A percentile compares a stretch with the other conserved stretches of the same genome.
Evolutionary conservation across 2,888 invertebrate species (phyloP).

Genomic region (Nomada goodeniana): DNA sequence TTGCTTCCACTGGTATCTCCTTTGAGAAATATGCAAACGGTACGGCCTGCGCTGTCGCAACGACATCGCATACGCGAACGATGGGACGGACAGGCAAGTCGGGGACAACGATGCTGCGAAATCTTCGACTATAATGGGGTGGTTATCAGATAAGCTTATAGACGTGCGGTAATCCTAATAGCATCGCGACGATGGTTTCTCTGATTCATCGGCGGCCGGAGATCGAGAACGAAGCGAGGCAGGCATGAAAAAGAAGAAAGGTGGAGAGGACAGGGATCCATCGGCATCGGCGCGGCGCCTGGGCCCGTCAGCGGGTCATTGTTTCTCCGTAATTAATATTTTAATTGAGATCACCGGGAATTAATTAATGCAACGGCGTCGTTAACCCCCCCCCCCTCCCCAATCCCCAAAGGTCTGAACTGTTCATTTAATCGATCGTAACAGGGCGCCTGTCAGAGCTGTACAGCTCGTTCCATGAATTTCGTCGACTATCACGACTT

Average conservation of each 20-base stretch:
- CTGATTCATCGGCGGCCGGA: slow-evolving; percentile 48
- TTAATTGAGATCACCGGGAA: slow-evolving; percentile 82
- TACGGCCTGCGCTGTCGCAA: slow-evolving; percentile 41
- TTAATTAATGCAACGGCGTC: slow-evolving; percentile 81
- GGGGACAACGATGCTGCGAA: slow-evolving; percentile 71
- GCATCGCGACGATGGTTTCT: slow-evolving; percentile 80
- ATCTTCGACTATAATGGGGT: slow-evolving; percentile 74
- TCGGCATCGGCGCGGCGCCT: slow-evolving; percentile 57
- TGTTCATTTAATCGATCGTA: slow-evolving; percentile 75
- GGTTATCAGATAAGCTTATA: slow-evolving; percentile 82
- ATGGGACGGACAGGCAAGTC: slow-evolving; percentile 83
- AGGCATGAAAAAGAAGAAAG: not conserved
- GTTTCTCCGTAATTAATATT: slow-evolving; percentile 82
- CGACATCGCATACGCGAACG: slow-evolving; percentile 49
- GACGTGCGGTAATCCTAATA: slow-evolving; percentile 82
- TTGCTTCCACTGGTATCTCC: slow-evolving; percentile 76
- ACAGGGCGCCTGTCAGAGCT: slow-evolving; percentile 77
- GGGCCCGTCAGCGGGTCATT: slow-evolving; percentile 73
- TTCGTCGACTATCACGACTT: slow-evolving; percentile 68
- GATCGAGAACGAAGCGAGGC: slow-evolving; percentile 1
- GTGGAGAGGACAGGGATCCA: slow-evolving; percentile 16
- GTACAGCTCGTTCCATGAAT: slow-evolving; percentile 84
- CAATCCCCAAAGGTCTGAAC: slow-evolving; percentile 20
- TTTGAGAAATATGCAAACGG: slow-evolving; percentile 71
- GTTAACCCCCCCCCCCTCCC: slow-evolving; percentile 64